Evolutionary conservation across 2,113 vertebrate genomes (phyloP).

Genomic region (Synodontis membranacea): DNA sequence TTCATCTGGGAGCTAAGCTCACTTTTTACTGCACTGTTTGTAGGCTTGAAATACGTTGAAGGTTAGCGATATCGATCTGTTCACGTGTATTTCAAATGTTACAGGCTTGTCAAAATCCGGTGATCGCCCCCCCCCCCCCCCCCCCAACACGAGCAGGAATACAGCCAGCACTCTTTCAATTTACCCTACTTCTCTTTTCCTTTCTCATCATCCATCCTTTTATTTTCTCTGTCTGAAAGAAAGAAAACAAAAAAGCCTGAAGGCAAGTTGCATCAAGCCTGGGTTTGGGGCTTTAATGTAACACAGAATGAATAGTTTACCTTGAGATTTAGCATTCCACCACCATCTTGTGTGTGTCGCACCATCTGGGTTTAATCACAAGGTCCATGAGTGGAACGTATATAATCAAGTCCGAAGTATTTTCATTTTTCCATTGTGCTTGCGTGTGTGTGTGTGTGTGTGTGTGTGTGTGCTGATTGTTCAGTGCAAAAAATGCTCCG

Average conservation of each 20-base stretch:
- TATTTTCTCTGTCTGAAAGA: not conserved
- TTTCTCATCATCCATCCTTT: not conserved
- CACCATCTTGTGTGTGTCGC: not conserved
- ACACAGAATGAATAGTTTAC: not conserved
- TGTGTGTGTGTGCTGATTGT: not conserved
- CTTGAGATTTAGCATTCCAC: not conserved
- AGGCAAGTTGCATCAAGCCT: not conserved
- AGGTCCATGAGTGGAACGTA: not conserved
- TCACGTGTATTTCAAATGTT: not conserved
- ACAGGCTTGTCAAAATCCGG: not conserved
- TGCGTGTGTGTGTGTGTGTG: not conserved
- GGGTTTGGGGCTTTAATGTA: not conserved
- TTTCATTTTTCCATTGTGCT: not conserved
- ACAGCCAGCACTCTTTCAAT: not conserved
- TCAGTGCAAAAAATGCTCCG: not conserved
- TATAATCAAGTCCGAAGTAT: conserved; percentile 1
- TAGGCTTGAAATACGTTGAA: not conserved
- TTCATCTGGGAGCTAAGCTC: not conserved
- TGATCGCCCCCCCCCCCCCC: not conserved
- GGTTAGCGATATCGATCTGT: not conserved
- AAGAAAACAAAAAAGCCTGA: not conserved
- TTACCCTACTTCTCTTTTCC: not conserved
- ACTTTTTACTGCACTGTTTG: not conserved
- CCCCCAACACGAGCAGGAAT: not conserved
- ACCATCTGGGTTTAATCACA: not conserved